Evolutionary conservation across 2,113 vertebrate species (phyloP), one percentile per base, ranked within the genome.

Genomic region (Globicephala melas): DNA sequence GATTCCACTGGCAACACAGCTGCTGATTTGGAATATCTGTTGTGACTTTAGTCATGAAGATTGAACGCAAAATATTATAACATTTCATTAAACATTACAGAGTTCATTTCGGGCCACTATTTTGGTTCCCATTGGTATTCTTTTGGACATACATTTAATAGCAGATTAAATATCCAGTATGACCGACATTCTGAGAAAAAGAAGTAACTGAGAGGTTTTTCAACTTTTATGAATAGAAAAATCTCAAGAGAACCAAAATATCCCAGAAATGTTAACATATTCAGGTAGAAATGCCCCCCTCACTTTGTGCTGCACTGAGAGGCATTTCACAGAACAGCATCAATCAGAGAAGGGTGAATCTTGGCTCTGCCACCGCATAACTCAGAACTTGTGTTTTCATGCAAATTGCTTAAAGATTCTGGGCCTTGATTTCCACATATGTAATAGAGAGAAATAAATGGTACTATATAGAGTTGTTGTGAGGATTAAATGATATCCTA

Each of bases 1-100:
- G 28, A 88, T 90, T 92, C 90, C 50, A 88, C 36, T 87, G 76
- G 58, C 67, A 92, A 70, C n/a, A 53, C 36, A 93, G 91, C 53
- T 85, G 50, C 55, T 85, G 71, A 96, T 93, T 93, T 97, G 71
- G 74, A 93, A 50, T 94, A 95, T 86, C 36, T 95, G 41, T 82
- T 77, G 33, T 93, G 91, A 93, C 91, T 88, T 81, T 47, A 95
- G 25, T 93, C 73, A 94, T 85, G 65, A 97, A 93, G 74, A 82
- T 3, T 82, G 41, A 92, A 76, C 63, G 6, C 25, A 93, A 94
- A 96, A 96, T 91, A 88, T 82, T 89, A 67, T 94, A 96, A 33
- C 17, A 91, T 93, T 95, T 93, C 82, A 89, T 92, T 91, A 96
- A 86, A 88, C 3, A 7, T 38, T 82, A 60, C 14, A 38, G 53